A percentile compares a stretch with the other conserved stretches of the same genome.
These are phyloP conservation scores for Smithornis capensis DNA, from an alignment of 2,113 vertebrate genomes.

Conservation along the genomic window DNA sequence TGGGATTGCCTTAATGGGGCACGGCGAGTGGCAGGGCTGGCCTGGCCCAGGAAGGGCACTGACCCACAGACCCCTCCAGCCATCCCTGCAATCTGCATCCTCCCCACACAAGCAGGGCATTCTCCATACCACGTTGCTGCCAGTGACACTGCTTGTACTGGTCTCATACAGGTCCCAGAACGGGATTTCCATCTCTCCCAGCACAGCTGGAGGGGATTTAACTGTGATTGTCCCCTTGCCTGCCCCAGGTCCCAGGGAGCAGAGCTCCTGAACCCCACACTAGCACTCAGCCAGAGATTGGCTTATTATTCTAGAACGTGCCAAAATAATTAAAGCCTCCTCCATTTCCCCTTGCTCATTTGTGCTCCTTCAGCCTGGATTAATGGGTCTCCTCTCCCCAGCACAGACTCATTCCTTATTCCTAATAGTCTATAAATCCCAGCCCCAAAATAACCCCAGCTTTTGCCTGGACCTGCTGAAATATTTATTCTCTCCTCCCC, in stretches of 20 bases:
- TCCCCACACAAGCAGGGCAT: not conserved
- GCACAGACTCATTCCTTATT: conserved; percentile 51
- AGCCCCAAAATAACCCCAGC: conserved; percentile 58
- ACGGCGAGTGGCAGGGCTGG: not conserved
- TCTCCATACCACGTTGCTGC: accelerated
- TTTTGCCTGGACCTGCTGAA: conserved; percentile 47
- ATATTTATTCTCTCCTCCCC: conserved; percentile 49
- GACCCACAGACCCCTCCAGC: not conserved
- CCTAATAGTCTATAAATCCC: conserved; percentile 65
- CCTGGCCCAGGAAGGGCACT: not conserved
- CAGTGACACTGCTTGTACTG: not conserved
- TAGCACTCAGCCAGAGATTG: accelerated
- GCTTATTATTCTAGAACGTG: not conserved
- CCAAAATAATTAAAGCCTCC: conserved; percentile 31
- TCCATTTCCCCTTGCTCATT: conserved; percentile 32
- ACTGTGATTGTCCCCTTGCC: accelerated
- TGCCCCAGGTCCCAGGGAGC: not conserved
- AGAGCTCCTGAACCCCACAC: not conserved
- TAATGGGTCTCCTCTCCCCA: conserved; percentile 37
- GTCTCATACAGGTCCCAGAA: not conserved
- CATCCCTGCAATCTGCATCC: not conserved
- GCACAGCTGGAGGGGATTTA: not conserved
- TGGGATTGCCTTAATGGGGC: not conserved
- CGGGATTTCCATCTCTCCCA: not conserved
- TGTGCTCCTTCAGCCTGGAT: conserved; percentile 35